Conservation (phyloP, 2,113 vertebrate species). For the Setophaga petechia region DNA sequence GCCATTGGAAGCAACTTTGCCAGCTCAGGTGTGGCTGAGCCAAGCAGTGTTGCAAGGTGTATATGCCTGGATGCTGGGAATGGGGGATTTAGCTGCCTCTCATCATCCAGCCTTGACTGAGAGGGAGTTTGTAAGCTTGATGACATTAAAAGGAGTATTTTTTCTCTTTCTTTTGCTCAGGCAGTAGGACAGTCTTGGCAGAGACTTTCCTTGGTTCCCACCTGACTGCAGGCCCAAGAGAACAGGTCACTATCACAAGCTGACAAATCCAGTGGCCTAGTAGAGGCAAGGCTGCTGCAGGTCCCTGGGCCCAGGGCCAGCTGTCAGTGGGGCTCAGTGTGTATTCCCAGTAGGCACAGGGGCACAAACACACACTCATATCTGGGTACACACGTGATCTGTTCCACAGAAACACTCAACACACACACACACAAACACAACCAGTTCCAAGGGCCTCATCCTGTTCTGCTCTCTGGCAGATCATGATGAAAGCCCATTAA, state of each 20-base stretch:
- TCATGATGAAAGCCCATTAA: not conserved
- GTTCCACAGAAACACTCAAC: not conserved
- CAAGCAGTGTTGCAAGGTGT: not conserved
- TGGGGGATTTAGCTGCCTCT: not conserved
- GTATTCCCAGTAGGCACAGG: not conserved
- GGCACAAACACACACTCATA: not conserved
- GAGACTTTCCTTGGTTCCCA: not conserved
- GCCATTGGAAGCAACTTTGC: not conserved
- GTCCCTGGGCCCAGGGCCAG: not conserved
- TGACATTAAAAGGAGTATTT: not conserved
- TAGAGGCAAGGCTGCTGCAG: not conserved
- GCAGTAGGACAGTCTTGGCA: not conserved
- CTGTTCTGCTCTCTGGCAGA: not conserved
- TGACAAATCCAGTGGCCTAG: not conserved
- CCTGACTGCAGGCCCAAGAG: not conserved
- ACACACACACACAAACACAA: not conserved
- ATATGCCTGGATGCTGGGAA: not conserved
- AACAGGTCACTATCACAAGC: not conserved
- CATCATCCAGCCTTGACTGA: not conserved
- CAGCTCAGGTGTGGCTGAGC: not conserved
- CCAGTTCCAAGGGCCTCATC: not conserved
- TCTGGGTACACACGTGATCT: accelerated
- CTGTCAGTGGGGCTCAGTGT: not conserved
- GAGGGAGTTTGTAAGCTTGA: not conserved
- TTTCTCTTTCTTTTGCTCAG: not conserved